Percentiles rank a stretch among this genome's conserved stretches.
These are phyloP conservation scores for Popillia japonica DNA, from an alignment of 1,140 invertebrate species.

Conservation along the genomic window DNA sequence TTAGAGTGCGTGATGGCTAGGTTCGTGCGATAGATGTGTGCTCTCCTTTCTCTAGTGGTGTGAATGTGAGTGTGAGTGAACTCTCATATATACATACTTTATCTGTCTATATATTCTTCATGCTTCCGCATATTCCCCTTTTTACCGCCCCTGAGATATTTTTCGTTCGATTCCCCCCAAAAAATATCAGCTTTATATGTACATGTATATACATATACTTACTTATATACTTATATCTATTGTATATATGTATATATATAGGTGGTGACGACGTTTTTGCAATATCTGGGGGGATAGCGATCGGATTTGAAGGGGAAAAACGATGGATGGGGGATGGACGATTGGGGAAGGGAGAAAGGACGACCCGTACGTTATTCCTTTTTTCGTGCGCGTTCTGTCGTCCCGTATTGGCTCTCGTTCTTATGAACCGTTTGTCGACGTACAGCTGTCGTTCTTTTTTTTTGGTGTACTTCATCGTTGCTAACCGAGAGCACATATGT, in stretches of 20 bases:
- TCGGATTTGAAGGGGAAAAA: conserved; percentile 13
- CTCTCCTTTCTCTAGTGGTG: not conserved
- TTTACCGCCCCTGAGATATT: not conserved
- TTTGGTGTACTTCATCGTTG: not conserved
- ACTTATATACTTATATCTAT: too few relatives aligned
- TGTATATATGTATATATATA: not conserved
- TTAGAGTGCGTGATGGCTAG: not conserved
- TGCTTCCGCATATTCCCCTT: not conserved
- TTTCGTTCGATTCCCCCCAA: not conserved
- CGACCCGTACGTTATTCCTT: not conserved
- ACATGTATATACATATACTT: too few relatives aligned
- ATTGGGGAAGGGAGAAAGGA: not conserved
- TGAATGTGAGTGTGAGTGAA: conserved; percentile 8
- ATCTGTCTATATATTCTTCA: conserved; percentile 14
- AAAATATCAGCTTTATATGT: not conserved
- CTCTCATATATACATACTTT: not conserved
- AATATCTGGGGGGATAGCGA: not conserved
- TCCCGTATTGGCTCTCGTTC: conserved; percentile 21
- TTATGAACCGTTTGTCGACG: conserved; percentile 1
- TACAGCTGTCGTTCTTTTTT: not conserved
- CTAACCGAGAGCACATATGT: not conserved
- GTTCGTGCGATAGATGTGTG: not conserved
- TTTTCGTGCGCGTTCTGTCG: not conserved
- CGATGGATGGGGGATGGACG: not conserved
- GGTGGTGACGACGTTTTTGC: not conserved